Conservation (phyloP, 2,888 invertebrate genomes). For the Zonitis immaculata region DNA sequence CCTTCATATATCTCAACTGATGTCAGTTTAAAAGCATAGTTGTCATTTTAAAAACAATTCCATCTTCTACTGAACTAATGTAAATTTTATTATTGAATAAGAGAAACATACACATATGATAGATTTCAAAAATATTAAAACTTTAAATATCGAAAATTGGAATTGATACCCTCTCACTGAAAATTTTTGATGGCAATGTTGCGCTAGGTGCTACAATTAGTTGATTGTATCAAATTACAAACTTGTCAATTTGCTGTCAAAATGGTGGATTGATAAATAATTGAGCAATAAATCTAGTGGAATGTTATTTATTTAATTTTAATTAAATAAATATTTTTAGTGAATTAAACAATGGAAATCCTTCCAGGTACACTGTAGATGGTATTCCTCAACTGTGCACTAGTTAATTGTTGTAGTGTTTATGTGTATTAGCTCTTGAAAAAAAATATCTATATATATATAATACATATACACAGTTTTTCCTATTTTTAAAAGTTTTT, state of each 20-base stretch:
- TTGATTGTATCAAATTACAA: neutral
- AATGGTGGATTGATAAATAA: constrained; percentile 21
- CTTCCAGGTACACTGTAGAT: constrained; percentile 40
- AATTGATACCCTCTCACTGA: too few relatives aligned
- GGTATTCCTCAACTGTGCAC: constrained; percentile 25
- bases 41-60: too few relatives aligned
- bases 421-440: constrained; percentile 19
- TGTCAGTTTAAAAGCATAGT: too few relatives aligned
- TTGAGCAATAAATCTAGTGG: constrained; percentile 21
- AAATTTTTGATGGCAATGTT: too few relatives aligned
- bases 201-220: neutral
- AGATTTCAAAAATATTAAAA: too few relatives aligned
- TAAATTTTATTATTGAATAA: too few relatives aligned
- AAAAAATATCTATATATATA: too few relatives aligned
- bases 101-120: too few relatives aligned
- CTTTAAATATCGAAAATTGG: too few relatives aligned
- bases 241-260: constrained; percentile 17
- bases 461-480: constrained; percentile 11
- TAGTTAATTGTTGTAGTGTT: constrained; percentile 28
- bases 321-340: constrained; percentile 31
- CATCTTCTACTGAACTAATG: too few relatives aligned
- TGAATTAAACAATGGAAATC: constrained; percentile 37
- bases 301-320: constrained; percentile 35
- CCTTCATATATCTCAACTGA: too few relatives aligned
- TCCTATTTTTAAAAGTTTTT: constrained; percentile 21